Conservation (phyloP, 2,113 vertebrate species). For the Pedetes capensis region DNA sequence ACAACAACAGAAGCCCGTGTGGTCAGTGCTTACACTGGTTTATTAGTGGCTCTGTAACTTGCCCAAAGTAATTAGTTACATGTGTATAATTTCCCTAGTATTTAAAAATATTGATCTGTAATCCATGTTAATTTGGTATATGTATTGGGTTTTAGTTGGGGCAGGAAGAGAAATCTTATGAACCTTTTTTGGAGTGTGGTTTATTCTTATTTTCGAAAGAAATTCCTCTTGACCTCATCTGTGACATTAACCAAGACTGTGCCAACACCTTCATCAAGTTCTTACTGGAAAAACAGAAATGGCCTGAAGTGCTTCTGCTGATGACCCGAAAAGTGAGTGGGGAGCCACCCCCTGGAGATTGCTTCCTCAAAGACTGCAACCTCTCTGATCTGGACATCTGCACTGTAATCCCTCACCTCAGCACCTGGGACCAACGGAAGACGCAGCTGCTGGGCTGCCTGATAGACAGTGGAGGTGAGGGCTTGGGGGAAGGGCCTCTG, state of each 20-base stretch:
- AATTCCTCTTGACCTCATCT: slow-evolving; percentile 79
- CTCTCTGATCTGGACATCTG: slow-evolving; percentile 82
- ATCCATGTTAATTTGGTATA: neutral
- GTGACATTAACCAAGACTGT: slow-evolving; percentile 75
- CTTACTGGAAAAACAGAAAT: slow-evolving; percentile 82
- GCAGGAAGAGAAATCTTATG: neutral
- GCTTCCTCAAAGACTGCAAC: slow-evolving; percentile 77
- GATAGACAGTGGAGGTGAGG: slow-evolving; percentile 85
- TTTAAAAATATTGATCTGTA: neutral
- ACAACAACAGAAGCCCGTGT: neutral
- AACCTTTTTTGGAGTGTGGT: neutral
- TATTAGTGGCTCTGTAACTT: neutral
- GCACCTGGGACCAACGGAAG: slow-evolving; percentile 57
- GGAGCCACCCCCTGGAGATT: neutral
- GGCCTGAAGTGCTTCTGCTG: slow-evolving; percentile 83
- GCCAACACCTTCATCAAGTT: slow-evolving; percentile 81
- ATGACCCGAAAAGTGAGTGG: slow-evolving; percentile 78
- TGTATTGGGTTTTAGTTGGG: neutral
- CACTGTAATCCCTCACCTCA: slow-evolving; percentile 72
- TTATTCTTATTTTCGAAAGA: slow-evolving; percentile 67
- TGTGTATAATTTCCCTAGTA: neutral
- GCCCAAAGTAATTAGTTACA: neutral
- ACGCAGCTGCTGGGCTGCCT: slow-evolving; percentile 80
- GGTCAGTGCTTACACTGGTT: neutral
- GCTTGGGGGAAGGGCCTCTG: fast-evolving